Base-by-base conservation (phyloP, 1,140 invertebrate genomes). In the Trichogramma pretiosum region DNA sequence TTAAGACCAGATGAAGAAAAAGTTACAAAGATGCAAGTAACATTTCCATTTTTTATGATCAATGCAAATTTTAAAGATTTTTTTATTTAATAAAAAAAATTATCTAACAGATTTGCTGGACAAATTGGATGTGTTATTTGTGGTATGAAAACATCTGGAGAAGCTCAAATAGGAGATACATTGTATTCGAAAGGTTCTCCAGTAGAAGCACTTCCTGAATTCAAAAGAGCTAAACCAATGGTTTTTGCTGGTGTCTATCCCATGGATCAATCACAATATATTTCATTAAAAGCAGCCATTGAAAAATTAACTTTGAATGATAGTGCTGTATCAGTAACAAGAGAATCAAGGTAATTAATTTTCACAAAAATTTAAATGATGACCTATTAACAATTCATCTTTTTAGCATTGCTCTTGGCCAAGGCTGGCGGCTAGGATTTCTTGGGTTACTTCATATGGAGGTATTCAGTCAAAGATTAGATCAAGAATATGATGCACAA, bases 241-340 rank as follows among this genome's bases (percentile, higher is more conserved):
- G 92, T 98, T 5, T 98, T 87, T 74, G 90, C 93, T 54, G 94
- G 94, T 1, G 76, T 98, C 40, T 99, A 87, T 73, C 94, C 96
- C 1, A 74, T 84, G 28, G 90, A 97, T 68, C 87, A 93, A 60
- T 85, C 88, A 3, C 83, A 96, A 60, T 84, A 87, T 63, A 57
- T 75, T 11, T 70, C 74, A 37, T 68, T 94, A 11, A 74, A 81
- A 60, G 80, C 74, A 62, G 90, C 95, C 26, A 84, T 99, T 35
- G 89, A 93, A 43, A 93, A 93, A 70, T 74, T 98, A 36, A 75
- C 81, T 16, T 70, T 98, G n/a, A 98, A 98, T 73, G 96, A 98
- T 74, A 84, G 87, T 38, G 92, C 89, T 59, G 93, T 98, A 3
- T 78, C 77, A 16, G 69, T 94, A 1, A 73, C 70, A 38, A 57